Conservation (phyloP, 1,140 invertebrate species). For the Vanessa atalanta region DNA sequence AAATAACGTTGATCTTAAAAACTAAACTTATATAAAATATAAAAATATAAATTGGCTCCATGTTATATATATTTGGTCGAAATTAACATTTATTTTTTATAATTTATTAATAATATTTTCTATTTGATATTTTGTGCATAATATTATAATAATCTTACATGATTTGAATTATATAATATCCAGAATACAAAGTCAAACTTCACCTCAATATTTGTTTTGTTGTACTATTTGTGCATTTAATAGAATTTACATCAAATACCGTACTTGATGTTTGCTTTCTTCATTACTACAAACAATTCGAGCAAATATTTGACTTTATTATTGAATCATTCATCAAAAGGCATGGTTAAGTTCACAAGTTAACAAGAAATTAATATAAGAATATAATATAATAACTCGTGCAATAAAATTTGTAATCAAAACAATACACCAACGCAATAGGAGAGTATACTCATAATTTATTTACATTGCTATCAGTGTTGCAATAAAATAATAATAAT, state of each 20-base stretch:
- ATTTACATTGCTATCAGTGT: no score
- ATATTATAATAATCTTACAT: background rate
- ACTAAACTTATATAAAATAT: no score
- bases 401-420: slow-evolving; percentile 45
- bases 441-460: no score
- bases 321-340: slow-evolving; percentile 59
- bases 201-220: background rate
- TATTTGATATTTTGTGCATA: background rate
- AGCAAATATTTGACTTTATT: slow-evolving; percentile 47
- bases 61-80: no score
- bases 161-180: background rate
- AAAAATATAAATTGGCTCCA: no score
- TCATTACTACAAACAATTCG: background rate
- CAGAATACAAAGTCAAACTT: no score
- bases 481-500: no score
- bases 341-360: slow-evolving; percentile 56
- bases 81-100: no score
- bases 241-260: background rate
- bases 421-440: slow-evolving; percentile 12
- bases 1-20: no score
- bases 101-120: no score
- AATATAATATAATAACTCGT: no score
- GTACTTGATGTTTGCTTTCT: background rate
- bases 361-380: slow-evolving; percentile 56
- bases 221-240: background rate